Base-by-base conservation (phyloP, 2,888 invertebrate species). In the Xanthorhoe designata region DNA sequence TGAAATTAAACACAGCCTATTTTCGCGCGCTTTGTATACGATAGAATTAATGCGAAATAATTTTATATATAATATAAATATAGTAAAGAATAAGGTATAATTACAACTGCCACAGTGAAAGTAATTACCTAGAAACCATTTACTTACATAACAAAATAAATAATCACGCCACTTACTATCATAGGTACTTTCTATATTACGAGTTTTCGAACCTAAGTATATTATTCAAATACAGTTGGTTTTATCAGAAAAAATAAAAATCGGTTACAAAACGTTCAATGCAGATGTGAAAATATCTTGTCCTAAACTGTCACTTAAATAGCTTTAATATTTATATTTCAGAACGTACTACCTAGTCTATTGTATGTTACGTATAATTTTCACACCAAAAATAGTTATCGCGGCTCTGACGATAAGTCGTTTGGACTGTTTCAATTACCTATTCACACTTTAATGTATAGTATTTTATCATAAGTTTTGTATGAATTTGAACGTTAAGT, bases 11-110 rank as follows among this genome's bases (percentile, higher is more conserved):
- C 6, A 54, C 56, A 67, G 56, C 63, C 17, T 54, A 68, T 56
- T 45, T 61, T 65, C 64, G 63, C 69, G 68, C 67, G 70, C 59
- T 72, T 72, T 68, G 74, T 74, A 74, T 72, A 74, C 72, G 74
- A 73, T 72, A 74, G 72, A 60, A 63, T 19, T 70, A 71, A 61
- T 67, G 47, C 59, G 18, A 64, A 65, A 69, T 58, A 60, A 57
- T 13, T n/a, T n/a, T n/a, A 13, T 42, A 42, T 42, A 42, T 42
- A 42, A 56, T 59, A 42, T 64, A 58, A 45, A 7, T 32, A 32
- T 32, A 32, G 61, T 67, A 67, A 38, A 19, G 35, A 45, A 57
- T 8, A 38, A 17, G 17, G 42, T 55, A 38, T 18, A 47, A 51
- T 58, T 49, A 64, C 42, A 24, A 19, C 17, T 18, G 49, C 24